Base-by-base conservation (phyloP, 2,113 vertebrate genomes). In the Rhea americana region DNA sequence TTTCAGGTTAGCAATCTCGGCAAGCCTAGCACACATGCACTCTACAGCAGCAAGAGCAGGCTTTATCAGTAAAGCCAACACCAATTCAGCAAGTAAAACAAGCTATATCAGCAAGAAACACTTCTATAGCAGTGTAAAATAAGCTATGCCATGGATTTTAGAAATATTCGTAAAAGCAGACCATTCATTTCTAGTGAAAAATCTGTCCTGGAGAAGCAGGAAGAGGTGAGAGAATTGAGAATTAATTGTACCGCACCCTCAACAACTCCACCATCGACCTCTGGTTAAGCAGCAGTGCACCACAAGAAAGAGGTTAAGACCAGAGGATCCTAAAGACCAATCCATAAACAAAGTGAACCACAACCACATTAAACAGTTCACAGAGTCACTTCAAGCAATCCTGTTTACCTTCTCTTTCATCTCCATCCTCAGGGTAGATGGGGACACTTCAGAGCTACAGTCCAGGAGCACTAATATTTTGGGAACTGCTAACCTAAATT, bases 201-300 rank as follows among this genome's bases (percentile, higher is more conserved):
- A 72, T 77, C 45, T 88, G 30, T 45, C 39, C 82, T 59, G 62
- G 39, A 65, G 21, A 92, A 45, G 14, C 51, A 48, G 26, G 48
- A 72, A 9, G 35, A 9, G 6, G 43, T 37, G 67, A 65, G 32
- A 70, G 55, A 71, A 63, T 0, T 35, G 53, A 39, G 76, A 45
- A 63, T 14, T 62, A 90, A 47, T 35, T 55, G 24, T 28, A 19
- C 51, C 32, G 24, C 43, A 47, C 22, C 7, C 28, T 58, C 0
- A 0, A 47, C 67, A 77, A 30, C 50, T 70, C 41, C 15, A 13
- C 26, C 70, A 65, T 21, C 4, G 1, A 30, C 0, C 28, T 50
- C 25, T 61, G 62, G 21, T 30, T 76, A 66, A 83, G 32, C 22
- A 75, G 74, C 67, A 30, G 35, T 2, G 2, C 0, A 0, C 48